A percentile compares a stretch with the other conserved stretches of the same genome.
phyloP scores from a whole-genome alignment of 2,888 invertebrate genomes.

The Emmelina monodactyla region DNA sequence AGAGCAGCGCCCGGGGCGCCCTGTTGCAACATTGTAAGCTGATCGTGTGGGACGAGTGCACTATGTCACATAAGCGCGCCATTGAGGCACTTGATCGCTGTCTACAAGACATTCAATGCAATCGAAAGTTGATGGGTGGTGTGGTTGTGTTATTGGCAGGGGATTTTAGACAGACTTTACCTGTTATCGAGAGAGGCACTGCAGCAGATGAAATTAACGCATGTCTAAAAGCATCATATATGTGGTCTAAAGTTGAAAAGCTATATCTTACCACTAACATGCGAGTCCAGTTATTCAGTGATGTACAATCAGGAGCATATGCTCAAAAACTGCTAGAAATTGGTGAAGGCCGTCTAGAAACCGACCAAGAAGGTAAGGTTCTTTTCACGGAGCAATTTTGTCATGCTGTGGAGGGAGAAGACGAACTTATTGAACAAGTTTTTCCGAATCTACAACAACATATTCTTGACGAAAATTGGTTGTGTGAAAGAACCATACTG shows the following conservation, averaged over 20 bases:
- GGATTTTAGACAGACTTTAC: constrained; percentile 18
- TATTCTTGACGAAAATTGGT: no score
- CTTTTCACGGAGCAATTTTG: constrained; percentile 18
- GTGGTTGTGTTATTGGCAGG: constrained; percentile 14
- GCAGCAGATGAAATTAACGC: constrained; percentile 21
- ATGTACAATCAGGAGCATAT: constrained; percentile 17
- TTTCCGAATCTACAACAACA: no score
- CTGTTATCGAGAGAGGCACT: constrained; percentile 18
- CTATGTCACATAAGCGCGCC: constrained; percentile 15
- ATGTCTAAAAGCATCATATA: constrained; percentile 17
- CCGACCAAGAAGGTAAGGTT: constrained; percentile 18
- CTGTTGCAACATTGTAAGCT: constrained; percentile 16
- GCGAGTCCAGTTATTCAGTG: constrained; percentile 18
- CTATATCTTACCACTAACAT: constrained; percentile 19
- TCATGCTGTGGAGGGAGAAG: constrained; percentile 2
- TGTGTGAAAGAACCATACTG: constrained; percentile 2
- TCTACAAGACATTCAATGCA: constrained; percentile 9
- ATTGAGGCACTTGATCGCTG: constrained; percentile 10
- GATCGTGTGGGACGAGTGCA: constrained; percentile 20
- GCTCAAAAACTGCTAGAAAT: constrained; percentile 16
- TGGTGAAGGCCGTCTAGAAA: constrained; percentile 17
- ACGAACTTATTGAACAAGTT: constrained; percentile 1
- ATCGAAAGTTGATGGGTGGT: constrained; percentile 11
- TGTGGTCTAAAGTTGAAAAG: constrained; percentile 17
- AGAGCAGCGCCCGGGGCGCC: constrained; percentile 14